Evolutionary conservation across 2,113 vertebrate genomes (phyloP), one percentile per base, ranked within the genome.

Genomic region (Dendropsophus ebraccatus): DNA sequence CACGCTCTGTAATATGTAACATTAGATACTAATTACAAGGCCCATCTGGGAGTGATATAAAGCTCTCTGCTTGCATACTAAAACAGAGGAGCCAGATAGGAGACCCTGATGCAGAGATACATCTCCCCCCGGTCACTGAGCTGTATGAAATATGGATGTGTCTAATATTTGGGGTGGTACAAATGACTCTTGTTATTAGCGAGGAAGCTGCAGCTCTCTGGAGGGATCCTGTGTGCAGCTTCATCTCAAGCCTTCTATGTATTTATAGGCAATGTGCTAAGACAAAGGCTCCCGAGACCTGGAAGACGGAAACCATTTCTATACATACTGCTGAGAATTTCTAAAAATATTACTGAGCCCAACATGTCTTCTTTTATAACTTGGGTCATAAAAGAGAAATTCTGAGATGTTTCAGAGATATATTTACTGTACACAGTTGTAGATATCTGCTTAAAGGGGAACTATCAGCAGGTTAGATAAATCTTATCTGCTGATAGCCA

Each of bases 1-100:
- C 80, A 80, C 77, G 52, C 77, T 80, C 77, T 60, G 52, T 60
- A 81, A 81, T 62, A 81, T 62, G 56, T 81, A 81, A 81, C 78
- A 65, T 81, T 65, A 81, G 78, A 81, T 81, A 81, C 45, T 65
- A 81, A 81, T 81, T 81, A 81, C 78, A 45, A 81, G 78, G 45
- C 56, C 56, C 78, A 81, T 81, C 56, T 65, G 78, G 56, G 58
- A 62, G 77, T 41, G 54, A 62, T 80, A 62, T 14, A 28, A 23
- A 54, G 56, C 23, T 65, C 52, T 65, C 25, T 45, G 60, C 56
- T 47, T 41, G 58, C 78, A 81, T 47, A 81, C 58, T 60, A 41
- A 80, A n/a, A 37, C 25, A 45, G 41, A 81, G 74, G 74, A 77
- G 49, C 74, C 74, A 30, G 16, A 49, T 52, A 76, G 74, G 47